Evolutionary conservation across 2,888 invertebrate genomes (phyloP).

Genomic region (Dasysyrphus tricinctus): DNA sequence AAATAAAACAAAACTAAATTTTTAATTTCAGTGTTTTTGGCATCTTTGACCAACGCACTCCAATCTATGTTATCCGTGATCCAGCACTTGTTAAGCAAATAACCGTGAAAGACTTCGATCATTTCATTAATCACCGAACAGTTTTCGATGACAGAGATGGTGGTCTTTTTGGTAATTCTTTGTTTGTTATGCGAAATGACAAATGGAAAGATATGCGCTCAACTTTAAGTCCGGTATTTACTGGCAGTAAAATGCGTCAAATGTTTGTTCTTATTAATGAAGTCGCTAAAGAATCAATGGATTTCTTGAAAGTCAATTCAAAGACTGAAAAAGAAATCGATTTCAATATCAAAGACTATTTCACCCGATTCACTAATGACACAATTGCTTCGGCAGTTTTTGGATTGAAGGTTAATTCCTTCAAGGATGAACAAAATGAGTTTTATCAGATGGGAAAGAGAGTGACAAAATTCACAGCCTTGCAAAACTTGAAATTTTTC

Average conservation of each 20-base stretch:
- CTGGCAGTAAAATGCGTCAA: constrained; percentile 83
- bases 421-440: constrained; percentile 84
- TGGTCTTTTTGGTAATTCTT: constrained; percentile 84
- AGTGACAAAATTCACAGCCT: constrained; percentile 81
- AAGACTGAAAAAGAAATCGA: constrained; percentile 73
- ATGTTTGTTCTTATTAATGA: constrained; percentile 82
- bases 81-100: constrained; percentile 85
- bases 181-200: constrained; percentile 83
- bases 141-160: constrained; percentile 82
- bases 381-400: constrained; percentile 84
- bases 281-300: constrained; percentile 77
- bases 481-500: constrained; percentile 76
- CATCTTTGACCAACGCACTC: constrained; percentile 82
- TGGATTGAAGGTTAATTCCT: constrained; percentile 84
- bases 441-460: constrained; percentile 85
- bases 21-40: constrained; percentile 83
- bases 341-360: constrained; percentile 82
- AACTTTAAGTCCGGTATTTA: constrained; percentile 83
- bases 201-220: constrained; percentile 83
- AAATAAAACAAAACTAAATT: not conserved
- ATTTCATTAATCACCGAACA: constrained; percentile 84
- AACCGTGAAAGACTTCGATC: constrained; percentile 85
- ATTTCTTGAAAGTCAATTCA: constrained; percentile 72
- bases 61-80: constrained; percentile 84
- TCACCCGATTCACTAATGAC: constrained; percentile 81